Percentiles rank a stretch among this genome's conserved stretches.
Evolutionary conservation across 2,797 vertebrate genomes (phyloP).

Genomic region (Chiroxiphia lanceolata): DNA sequence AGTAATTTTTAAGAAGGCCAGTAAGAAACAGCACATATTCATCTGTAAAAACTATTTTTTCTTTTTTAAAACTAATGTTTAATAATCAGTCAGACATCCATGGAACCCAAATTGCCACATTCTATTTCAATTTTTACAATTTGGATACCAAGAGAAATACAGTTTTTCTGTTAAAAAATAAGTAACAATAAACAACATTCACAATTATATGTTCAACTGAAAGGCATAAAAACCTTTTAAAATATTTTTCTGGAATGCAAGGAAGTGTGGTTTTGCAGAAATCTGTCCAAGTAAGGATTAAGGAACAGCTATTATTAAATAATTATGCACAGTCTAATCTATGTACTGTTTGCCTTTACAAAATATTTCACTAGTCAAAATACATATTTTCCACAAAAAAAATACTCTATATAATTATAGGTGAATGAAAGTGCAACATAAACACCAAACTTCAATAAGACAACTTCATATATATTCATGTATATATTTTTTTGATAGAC

Average conservation of each 20-base stretch:
- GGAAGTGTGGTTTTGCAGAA: not conserved
- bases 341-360: not conserved
- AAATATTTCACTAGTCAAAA: not conserved
- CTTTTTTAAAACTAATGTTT: not conserved
- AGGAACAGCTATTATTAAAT: not conserved
- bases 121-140: not conserved
- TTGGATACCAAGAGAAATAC: not conserved
- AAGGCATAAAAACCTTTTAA: not conserved
- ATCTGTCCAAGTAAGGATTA: not conserved
- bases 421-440: not conserved
- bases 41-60: not conserved
- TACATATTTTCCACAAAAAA: not conserved
- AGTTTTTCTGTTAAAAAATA: not conserved
- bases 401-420: not conserved
- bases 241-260: not conserved
- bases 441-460: not conserved
- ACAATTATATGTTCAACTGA: not conserved
- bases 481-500: not conserved
- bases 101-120: not conserved
- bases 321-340: not conserved
- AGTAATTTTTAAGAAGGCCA: not conserved
- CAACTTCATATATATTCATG: not conserved
- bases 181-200: not conserved
- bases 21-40: not conserved
- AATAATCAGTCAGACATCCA: not conserved